Base-by-base conservation (phyloP, 2,888 invertebrate genomes). In the Cyclophora albipunctata region DNA sequence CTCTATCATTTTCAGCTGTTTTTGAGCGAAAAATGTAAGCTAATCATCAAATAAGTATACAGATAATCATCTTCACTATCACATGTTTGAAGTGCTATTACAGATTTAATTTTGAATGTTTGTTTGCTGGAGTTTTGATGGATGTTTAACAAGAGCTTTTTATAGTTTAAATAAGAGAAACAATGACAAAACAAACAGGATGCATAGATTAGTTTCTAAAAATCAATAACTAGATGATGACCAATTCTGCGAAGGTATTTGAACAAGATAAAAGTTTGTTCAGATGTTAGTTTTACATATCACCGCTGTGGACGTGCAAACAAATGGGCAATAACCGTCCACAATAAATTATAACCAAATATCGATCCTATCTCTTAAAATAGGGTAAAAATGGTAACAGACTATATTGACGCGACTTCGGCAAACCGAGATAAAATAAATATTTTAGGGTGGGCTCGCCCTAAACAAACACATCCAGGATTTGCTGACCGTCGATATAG, bases 361-460 rank as follows among this genome's bases (percentile, higher is more conserved):
- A 82, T 81, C 77, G 80, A 80, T 80, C 77, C 78, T 81, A 83
- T 84, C 82, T 82, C 74, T 75, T 73, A 78, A 75, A 71, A 69
- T 71, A 58, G 71, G 74, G 78, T 79, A 81, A 85, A 82, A 84
- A 84, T 82, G 78, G 71, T 75, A 83, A 85, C 83, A 83, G 80
- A 81, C 84, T 86, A 81, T 86, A 81, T 85, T 83, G 87, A 85
- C 84, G 86, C 73, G 84, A 82, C 83, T 82, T 81, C 86, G 85
- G 86, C 84, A 85, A 86, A 87, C 88, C 86, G 67, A 84, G 85
- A 85, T 87, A 87, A 83, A 86, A 87, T 86, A 87, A 88, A 88
- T 88, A 88, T 88, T 86, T 86, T 84, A 84, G 88, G 88, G 88
- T 85, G 86, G 87, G 76, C 82, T 78, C 79, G 81, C 79, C 87